Evolutionary conservation across 2,797 vertebrate genomes (phyloP), one percentile per base, ranked within the genome.

Genomic region (Sebastes paucispinis): DNA sequence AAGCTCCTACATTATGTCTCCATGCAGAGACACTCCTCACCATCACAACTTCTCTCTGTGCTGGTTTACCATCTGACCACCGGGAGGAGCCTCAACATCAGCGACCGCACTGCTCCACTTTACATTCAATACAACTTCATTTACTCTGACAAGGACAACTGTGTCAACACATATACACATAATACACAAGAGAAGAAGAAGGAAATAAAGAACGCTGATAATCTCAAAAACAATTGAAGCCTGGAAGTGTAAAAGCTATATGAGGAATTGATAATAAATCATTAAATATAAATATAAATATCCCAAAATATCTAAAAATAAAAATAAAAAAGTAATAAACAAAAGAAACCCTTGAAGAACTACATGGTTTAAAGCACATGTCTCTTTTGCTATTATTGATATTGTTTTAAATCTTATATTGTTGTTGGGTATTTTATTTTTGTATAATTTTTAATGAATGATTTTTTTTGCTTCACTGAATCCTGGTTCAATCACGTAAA

Each of bases 1-100:
- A 84, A 88, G 84, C 85, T 84, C 79, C 73, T 77, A 81, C 87
- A 85, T 93, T 90, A 91, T 90, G 90, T 87, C 65, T 80, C 57
- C 78, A 79, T 77, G 86, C 84, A 88, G 67, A 84, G 68, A 75
- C 58, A 32, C 55, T 82, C 47, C 66, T 55, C 36, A 25, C 39
- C 2, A n/a, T 64, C 80, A 63, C 67, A 5, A 39, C 24, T 50
- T 13, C 62, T 66, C 70, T 66, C 70, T 34, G 20, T 58, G 43
- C 13, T 39, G 24, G 2, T 70, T 18, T 11, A 20, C 7, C 27
- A 10, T 69, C 31, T 6, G 50, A 54, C 77, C 73, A 64, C 27
- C 7, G 2, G 73, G 68, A 12, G 73, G 77, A 39, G 82, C 64
- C 36, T n/a, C 3, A 3, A 8, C 10, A 47, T 10, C 57, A 29